Evolutionary conservation across 2,888 invertebrate species (phyloP), one percentile per base, ranked within the genome.

Genomic region (Abrostola tripartita): DNA sequence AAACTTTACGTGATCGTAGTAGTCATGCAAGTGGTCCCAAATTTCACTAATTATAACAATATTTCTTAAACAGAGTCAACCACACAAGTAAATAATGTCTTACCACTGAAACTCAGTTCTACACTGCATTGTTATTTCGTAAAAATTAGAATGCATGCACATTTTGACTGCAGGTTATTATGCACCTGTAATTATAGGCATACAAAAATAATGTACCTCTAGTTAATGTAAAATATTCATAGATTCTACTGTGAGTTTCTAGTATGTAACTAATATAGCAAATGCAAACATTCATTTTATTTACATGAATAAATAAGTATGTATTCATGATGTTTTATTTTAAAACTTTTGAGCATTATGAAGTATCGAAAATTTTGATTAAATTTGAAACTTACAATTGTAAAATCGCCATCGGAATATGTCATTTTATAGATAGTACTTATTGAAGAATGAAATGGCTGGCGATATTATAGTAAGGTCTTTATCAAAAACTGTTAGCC

Each of bases 401-500:
- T 47, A 11, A 24, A 24, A 24, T 24, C 24, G 24, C 24, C 24
- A 24, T 24, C 24, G 24, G 24, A 2, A 4, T 24, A 24, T 24
- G 24, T 24, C 24, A 24, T 24, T 24, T 24, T 24, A 24, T 24
- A 24, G 24, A 24, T 24, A 24, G 24, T 24, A 24, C 24, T 24
- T 2, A 24, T 24, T 24, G 24, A 24, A 24, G 1, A 14, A 14
- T 14, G 44, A 44, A 7, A 44, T 47, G 9, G 24, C 41, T 64
- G 35, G 55, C 61, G 65, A 66, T 57, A 73, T 62, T 67, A 60
- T 74, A 65, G 52, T 49, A 60, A 60, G 53, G 63, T 65, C 68
- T 72, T 72, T 37, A 61, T 52, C 53, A 50, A n/a, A 70, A 68
- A 54, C 52, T 61, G 66, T 71, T 81, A 84, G 85, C 85, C 84